A percentile compares a stretch with the other conserved stretches of the same genome.
These are phyloP conservation scores for Drosophila repletoides DNA, from an alignment of 1,140 invertebrate species.

Conservation along the genomic window DNA sequence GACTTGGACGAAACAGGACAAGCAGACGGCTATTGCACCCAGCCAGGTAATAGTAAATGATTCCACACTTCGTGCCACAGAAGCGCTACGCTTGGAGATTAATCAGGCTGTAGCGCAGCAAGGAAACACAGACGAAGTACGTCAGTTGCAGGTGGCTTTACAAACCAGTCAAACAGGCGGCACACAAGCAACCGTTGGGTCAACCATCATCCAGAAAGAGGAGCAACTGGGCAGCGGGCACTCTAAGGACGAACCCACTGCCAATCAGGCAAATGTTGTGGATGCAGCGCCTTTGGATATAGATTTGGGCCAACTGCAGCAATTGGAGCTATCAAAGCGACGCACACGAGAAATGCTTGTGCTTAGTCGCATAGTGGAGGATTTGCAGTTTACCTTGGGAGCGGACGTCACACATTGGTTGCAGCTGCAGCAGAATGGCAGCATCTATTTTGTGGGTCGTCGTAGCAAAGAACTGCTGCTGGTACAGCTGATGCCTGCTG, in stretches of 20 bases:
- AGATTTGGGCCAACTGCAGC: slow-evolving; percentile 58
- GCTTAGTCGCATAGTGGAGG: slow-evolving; percentile 61
- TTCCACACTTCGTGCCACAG: slow-evolving; percentile 20
- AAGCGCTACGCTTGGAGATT: slow-evolving; percentile 58
- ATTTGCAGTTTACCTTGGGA: slow-evolving; percentile 44
- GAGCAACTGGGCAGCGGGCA: slow-evolving; percentile 22
- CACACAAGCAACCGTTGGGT: background rate
- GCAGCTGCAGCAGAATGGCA: slow-evolving; percentile 52
- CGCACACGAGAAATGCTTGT: slow-evolving; percentile 66
- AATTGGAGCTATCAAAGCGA: slow-evolving; percentile 59
- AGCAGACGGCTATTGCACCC: background rate
- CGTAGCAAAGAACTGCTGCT: slow-evolving; percentile 37
- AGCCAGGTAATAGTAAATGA: slow-evolving; percentile 50
- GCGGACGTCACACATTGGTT: slow-evolving; percentile 57
- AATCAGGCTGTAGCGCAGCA: slow-evolving; percentile 42
- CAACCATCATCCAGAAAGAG: background rate
- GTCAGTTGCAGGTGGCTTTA: slow-evolving; percentile 39
- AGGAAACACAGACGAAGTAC: slow-evolving; percentile 30
- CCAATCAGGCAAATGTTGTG: slow-evolving; percentile 52
- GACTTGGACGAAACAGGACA: slow-evolving; percentile 44
- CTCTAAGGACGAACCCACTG: background rate
- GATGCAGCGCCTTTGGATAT: slow-evolving; percentile 40
- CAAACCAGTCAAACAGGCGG: slow-evolving; percentile 2
- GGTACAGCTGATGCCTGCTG: slow-evolving; percentile 13
- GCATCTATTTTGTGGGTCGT: slow-evolving; percentile 54